Percentiles rank a stretch among this genome's conserved stretches.
Evolutionary conservation across 2,113 vertebrate species (phyloP).

Genomic region (Marmota monax): DNA sequence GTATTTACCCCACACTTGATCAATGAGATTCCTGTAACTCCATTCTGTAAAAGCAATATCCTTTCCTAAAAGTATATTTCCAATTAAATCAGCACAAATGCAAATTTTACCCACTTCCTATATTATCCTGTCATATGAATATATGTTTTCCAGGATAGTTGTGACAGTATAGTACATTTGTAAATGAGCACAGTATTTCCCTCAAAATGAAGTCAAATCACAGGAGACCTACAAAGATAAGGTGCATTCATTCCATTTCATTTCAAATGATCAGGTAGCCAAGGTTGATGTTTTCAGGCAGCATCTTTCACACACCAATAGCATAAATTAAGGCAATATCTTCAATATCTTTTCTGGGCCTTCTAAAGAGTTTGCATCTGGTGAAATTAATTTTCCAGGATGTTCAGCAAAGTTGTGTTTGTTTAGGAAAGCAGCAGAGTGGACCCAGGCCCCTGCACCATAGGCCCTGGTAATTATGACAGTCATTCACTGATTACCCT

Average conservation of each 20-base stretch:
- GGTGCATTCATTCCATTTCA: background rate
- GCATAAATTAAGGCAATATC: background rate
- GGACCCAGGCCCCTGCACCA: rapidly evolving
- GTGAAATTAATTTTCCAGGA: background rate
- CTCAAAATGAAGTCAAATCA: background rate
- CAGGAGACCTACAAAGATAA: background rate
- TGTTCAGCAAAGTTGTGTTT: background rate
- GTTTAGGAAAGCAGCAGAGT: background rate
- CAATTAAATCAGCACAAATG: background rate
- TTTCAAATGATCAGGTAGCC: background rate
- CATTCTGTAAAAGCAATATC: background rate
- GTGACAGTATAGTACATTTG: background rate
- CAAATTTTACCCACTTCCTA: background rate
- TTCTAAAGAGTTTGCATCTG: background rate
- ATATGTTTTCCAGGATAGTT: background rate
- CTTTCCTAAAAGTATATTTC: background rate
- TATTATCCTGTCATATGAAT: background rate
- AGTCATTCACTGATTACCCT: background rate
- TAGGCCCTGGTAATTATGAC: background rate
- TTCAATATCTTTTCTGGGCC: background rate
- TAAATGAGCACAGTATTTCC: background rate
- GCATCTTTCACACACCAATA: background rate
- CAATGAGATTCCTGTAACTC: background rate
- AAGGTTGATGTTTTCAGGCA: background rate
- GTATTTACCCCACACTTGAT: background rate